Evolutionary conservation across 2,113 vertebrate species (phyloP).

Genomic region (Deroptyus accipitrinus): DNA sequence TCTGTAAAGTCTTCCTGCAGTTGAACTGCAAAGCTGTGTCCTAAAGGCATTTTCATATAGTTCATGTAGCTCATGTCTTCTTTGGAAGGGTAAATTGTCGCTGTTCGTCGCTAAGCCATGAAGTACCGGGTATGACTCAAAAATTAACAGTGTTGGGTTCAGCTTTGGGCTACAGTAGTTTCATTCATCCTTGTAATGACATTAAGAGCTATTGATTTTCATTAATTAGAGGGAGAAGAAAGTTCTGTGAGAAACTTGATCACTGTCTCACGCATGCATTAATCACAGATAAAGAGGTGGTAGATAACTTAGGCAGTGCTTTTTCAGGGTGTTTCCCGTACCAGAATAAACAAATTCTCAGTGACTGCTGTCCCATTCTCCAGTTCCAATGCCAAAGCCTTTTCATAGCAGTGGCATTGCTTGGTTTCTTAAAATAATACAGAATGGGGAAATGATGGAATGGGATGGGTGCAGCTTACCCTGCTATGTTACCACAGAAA

Average conservation of each 20-base stretch:
- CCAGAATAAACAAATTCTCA: neutral
- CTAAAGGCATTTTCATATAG: neutral
- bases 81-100: neutral
- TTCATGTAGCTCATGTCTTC: neutral
- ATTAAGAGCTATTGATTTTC: neutral
- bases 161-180: neutral
- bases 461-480: neutral
- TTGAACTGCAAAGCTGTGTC: neutral
- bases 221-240: neutral
- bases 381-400: neutral
- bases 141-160: neutral
- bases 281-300: neutral
- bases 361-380: neutral
- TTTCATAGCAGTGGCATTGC: neutral
- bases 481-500: neutral
- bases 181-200: neutral
- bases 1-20: neutral
- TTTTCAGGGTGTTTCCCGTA: neutral
- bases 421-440: neutral
- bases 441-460: neutral
- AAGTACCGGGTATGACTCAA: neutral
- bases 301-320: fast-evolving
- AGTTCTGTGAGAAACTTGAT: neutral
- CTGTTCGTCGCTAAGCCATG: neutral
- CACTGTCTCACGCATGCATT: neutral